Conservation (phyloP, 2,888 invertebrate species). For the Drosophila setosimentum region DNA sequence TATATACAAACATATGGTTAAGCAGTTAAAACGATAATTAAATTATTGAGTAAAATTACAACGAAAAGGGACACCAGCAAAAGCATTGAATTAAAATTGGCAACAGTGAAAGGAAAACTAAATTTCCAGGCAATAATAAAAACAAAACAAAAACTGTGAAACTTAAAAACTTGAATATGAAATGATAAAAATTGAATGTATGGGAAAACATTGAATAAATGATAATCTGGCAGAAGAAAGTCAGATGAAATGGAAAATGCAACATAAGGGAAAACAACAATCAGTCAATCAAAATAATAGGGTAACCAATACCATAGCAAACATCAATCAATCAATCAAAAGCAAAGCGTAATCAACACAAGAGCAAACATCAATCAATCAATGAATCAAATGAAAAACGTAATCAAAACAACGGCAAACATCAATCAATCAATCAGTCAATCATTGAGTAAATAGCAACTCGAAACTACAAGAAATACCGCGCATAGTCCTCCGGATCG, state of each 20-base stretch:
- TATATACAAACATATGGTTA: too few species aligned
- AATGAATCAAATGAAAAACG: neutral
- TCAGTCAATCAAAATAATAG: neutral
- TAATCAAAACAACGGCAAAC: slow-evolving; percentile 8
- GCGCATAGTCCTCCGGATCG: slow-evolving; percentile 87
- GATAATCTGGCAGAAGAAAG: neutral
- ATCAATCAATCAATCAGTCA: slow-evolving; percentile 18
- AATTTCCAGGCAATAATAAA: neutral
- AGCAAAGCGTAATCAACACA: neutral
- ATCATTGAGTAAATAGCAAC: slow-evolving; percentile 10
- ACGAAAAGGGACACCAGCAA: neutral
- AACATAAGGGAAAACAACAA: neutral
- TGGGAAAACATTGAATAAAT: neutral
- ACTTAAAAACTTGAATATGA: neutral
- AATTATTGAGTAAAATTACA: neutral
- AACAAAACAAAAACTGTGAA: neutral
- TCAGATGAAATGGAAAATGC: neutral
- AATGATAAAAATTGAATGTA: neutral
- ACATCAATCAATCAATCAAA: neutral
- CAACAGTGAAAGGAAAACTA: slow-evolving; percentile 3
- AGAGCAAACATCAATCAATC: neutral
- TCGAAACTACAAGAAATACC: slow-evolving; percentile 70
- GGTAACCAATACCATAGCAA: neutral
- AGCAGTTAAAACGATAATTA: neutral
- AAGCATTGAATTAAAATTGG: slow-evolving; percentile 2